Evolutionary conservation across 1,140 invertebrate species (phyloP), one percentile per base, ranked within the genome.

Genomic region (Latrodectus geometricus): DNA sequence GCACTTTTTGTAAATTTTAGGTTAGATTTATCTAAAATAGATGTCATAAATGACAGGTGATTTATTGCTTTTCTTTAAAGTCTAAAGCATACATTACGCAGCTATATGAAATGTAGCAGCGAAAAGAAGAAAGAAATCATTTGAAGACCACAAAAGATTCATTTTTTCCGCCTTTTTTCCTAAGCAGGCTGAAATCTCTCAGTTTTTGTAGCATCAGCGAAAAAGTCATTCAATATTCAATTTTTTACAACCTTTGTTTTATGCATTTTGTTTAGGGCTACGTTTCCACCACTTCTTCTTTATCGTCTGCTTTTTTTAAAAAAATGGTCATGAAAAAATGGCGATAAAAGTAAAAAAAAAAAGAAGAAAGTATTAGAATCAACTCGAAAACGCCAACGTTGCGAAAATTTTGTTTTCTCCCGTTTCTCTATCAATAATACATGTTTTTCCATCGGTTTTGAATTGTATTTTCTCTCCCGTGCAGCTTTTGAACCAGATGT

Each of bases 181-280:
- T 14, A 35, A 8, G 35, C 15, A 9, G 74, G n/a, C 23, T 66
- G 21, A 68, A 80, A 80, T 54, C 49, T 11, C 9, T 76, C 56
- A 48, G 15, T 80, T 80, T 72, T 73, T 82, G 80, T 69, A 82
- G 23, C 80, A 70, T 82, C 80, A 82, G 69, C 80, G 50, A 17
- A 82, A 82, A 73, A 82, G 80, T 82, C 80, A 82, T 82, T 82
- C 80, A 82, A 82, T 82, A 82, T 82, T 82, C 80, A 68, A 73
- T 82, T 82, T 35, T 82, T 82, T 73, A 80, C 65, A 73, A 4
- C 52, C 80, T 82, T 82, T 82, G 80, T 82, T 82, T 82, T 73
- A 82, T 82, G 69, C 80, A 82, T 82, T 82, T 74, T 35, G 21
- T 73, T 82, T 17, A 54, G 48, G 49, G 14, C 54, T 8, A 54